A percentile compares a stretch with the other conserved stretches of the same genome.
Evolutionary conservation across 2,888 invertebrate species (phyloP).

Genomic region (Saturnia japonica): DNA sequence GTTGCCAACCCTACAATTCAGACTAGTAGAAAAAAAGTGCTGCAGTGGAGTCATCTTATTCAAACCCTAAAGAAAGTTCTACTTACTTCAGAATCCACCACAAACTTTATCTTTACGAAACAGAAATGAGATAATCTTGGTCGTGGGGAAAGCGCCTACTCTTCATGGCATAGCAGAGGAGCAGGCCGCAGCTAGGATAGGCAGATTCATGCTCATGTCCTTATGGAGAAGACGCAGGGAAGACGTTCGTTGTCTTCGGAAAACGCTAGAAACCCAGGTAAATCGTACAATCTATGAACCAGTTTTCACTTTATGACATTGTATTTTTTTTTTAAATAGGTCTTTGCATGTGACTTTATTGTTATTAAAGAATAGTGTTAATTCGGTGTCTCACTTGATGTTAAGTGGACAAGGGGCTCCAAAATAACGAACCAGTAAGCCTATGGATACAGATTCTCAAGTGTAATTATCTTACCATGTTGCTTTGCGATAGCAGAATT

Average conservation of each 20-base stretch:
- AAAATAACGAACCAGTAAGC: background rate
- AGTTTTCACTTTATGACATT: background rate
- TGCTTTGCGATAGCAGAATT: background rate
- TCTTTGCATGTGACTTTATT: background rate
- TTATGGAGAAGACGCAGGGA: constrained; percentile 79
- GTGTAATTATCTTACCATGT: background rate
- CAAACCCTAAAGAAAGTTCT: background rate
- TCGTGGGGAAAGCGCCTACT: constrained; percentile 42
- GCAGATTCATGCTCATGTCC: constrained; percentile 70
- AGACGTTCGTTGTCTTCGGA: constrained; percentile 70
- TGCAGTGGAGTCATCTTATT: too few relatives aligned
- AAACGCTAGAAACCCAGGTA: constrained; percentile 71
- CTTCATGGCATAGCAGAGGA: constrained; percentile 45
- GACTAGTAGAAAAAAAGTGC: too few relatives aligned
- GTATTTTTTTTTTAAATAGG: background rate
- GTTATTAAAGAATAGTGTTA: background rate
- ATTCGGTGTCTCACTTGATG: background rate
- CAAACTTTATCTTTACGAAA: background rate
- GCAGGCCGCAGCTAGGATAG: constrained; percentile 70
- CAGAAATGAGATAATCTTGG: constrained; percentile 28
- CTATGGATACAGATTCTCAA: background rate
- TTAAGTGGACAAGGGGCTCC: too few relatives aligned
- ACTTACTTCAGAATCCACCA: background rate
- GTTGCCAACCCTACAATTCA: too few relatives aligned
- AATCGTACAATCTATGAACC: background rate